Conservation (phyloP, 2,113 vertebrate species). For the Chunga burmeisteri region DNA sequence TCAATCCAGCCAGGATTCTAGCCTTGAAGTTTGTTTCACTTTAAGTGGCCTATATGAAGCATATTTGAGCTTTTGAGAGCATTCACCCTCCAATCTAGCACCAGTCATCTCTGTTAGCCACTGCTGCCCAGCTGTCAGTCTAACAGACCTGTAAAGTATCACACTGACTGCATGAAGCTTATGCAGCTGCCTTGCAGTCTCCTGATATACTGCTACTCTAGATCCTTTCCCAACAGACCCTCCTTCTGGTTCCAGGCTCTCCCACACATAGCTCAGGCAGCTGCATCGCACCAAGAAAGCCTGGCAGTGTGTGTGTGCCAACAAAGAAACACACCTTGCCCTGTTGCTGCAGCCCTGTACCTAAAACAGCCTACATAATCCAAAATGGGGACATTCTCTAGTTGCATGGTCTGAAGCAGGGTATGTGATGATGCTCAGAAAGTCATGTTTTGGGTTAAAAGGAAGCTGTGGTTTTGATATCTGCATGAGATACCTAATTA, state of each 20-base stretch:
- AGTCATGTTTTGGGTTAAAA: not conserved
- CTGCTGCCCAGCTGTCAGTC: not conserved
- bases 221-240: not conserved
- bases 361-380: not conserved
- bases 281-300: rapidly evolving
- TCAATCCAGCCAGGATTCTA: not conserved
- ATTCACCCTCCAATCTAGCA: not conserved
- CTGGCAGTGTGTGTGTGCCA: rapidly evolving
- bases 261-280: not conserved
- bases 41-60: not conserved
- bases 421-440: not conserved
- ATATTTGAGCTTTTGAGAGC: not conserved
- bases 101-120: not conserved
- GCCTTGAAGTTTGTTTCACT: not conserved
- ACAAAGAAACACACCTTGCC: not conserved
- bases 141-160: not conserved
- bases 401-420: not conserved
- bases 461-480: not conserved
- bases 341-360: not conserved
- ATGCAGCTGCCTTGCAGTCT: not conserved
- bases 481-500: not conserved
- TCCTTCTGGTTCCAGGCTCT: not conserved
- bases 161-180: rapidly evolving
- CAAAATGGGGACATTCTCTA: rapidly evolving
- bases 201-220: not conserved